Conservation (phyloP, 2,888 invertebrate species). For the Melanostoma mellinum region DNA sequence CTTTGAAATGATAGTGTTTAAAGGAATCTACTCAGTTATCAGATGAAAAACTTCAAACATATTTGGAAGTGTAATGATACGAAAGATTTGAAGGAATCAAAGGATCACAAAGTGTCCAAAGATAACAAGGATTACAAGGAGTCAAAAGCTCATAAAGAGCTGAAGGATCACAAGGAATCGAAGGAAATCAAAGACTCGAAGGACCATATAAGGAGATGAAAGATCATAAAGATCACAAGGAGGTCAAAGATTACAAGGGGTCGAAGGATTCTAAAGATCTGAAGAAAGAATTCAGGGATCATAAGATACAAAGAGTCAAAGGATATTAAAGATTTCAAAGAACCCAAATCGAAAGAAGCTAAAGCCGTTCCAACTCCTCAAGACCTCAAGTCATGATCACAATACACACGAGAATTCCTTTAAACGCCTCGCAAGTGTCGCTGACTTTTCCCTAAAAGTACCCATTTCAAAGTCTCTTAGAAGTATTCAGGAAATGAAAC, state of each 20-base stretch:
- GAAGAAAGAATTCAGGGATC: slow-evolving; percentile 9
- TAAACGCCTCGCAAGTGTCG: slow-evolving; percentile 37
- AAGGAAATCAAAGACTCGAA: not conserved
- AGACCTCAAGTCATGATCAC: slow-evolving; percentile 66
- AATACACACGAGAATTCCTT: slow-evolving; percentile 36
- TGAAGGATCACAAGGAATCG: not conserved
- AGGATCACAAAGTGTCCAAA: not conserved
- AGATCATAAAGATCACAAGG: not conserved
- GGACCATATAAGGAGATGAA: not conserved
- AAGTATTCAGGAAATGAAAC: slow-evolving; percentile 75
- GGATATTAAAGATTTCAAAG: not conserved
- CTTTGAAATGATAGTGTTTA: no score
- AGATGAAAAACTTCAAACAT: no score
- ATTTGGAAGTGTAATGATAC: slow-evolving; percentile 8
- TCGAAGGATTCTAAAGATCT: slow-evolving; percentile 20
- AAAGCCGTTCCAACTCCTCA: slow-evolving; percentile 40
- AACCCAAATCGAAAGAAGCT: not conserved
- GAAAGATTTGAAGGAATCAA: slow-evolving; percentile 19
- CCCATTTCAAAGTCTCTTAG: slow-evolving; percentile 73
- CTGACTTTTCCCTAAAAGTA: slow-evolving; percentile 32
- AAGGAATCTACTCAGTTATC: no score
- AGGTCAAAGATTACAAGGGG: not conserved
- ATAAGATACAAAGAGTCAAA: slow-evolving; percentile 15
- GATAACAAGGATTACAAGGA: slow-evolving; percentile 10
- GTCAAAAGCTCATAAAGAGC: no score